Evolutionary conservation across 1,140 invertebrate species (phyloP).

Genomic region (Pogonognathellus flavescens): DNA sequence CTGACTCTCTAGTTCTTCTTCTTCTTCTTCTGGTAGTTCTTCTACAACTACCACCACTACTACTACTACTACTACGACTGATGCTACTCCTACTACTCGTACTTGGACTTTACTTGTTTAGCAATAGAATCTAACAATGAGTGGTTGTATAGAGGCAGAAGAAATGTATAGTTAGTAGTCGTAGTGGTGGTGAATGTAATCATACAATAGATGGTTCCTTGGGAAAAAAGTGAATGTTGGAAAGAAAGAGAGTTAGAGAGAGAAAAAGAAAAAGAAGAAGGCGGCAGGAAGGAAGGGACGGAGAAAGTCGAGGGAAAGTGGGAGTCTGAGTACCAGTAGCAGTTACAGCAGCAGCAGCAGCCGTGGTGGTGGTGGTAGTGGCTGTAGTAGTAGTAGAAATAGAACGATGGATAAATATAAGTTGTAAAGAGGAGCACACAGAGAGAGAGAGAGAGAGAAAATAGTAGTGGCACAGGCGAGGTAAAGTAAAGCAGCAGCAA

Average conservation of each 20-base stretch:
- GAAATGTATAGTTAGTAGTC: neutral
- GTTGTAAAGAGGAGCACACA: slow-evolving; percentile 1
- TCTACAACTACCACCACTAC: neutral
- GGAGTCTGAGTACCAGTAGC: slow-evolving; percentile 18
- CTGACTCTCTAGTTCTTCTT: neutral
- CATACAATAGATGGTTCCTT: slow-evolving; percentile 43
- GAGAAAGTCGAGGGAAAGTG: slow-evolving; percentile 44
- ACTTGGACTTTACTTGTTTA: slow-evolving; percentile 46
- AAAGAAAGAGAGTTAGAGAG: slow-evolving; percentile 48
- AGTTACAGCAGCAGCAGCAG: neutral
- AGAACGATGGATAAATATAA: too few relatives aligned
- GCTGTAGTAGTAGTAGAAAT: too few relatives aligned
- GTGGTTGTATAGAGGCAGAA: neutral
- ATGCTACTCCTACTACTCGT: neutral
- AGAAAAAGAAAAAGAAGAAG: slow-evolving; percentile 10
- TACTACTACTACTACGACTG: neutral
- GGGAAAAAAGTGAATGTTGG: slow-evolving; percentile 21
- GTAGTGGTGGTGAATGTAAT: slow-evolving; percentile 20
- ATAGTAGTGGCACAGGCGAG: neutral
- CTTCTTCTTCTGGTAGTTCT: too few relatives aligned
- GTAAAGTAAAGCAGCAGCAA: slow-evolving; percentile 7
- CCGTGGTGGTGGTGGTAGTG: too few relatives aligned
- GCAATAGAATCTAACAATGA: slow-evolving; percentile 44
- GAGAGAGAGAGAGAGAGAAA: slow-evolving; percentile 26
- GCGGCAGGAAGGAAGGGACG: slow-evolving; percentile 45